Evolutionary conservation across 2,113 vertebrate species (phyloP).

Genomic region (Trichomycterus rosablanca): DNA sequence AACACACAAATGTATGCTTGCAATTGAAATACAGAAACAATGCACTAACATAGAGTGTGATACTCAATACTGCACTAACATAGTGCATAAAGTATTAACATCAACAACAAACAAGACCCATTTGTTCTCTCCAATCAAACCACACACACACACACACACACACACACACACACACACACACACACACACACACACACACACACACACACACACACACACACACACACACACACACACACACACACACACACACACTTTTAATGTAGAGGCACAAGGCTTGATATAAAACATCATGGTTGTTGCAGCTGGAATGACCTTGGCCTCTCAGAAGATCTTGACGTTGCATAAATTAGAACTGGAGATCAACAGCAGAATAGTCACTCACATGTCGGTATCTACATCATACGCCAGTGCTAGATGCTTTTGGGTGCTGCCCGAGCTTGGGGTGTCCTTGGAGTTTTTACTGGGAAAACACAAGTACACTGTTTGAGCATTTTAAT

Average conservation of each 20-base stretch:
- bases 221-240: too few relatives aligned
- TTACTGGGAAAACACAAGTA: slow-evolving; percentile 70
- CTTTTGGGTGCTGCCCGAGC: slow-evolving; percentile 81
- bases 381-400: slow-evolving; percentile 93
- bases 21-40: background rate
- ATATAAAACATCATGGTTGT: slow-evolving; percentile 7
- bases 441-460: slow-evolving; percentile 77
- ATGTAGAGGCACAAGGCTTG: slow-evolving; percentile 26
- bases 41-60: slow-evolving; percentile 12
- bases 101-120: too few relatives aligned
- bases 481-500: too few relatives aligned
- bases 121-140: too few relatives aligned
- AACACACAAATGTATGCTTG: slow-evolving; percentile 7
- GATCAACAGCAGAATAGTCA: slow-evolving; percentile 6
- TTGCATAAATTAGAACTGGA: slow-evolving; percentile 15
- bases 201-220: too few relatives aligned
- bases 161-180: too few relatives aligned
- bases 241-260: too few relatives aligned
- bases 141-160: too few relatives aligned
- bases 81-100: slow-evolving; percentile 78
- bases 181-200: too few relatives aligned
- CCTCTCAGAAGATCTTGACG: slow-evolving; percentile 16
- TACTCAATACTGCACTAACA: slow-evolving; percentile 80
- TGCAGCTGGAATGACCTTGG: slow-evolving; percentile 7
- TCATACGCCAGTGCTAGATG: slow-evolving; percentile 91